These are phyloP conservation scores for Artemia sinica DNA, from an alignment of 2,888 invertebrate species.

Conservation along the genomic window DNA sequence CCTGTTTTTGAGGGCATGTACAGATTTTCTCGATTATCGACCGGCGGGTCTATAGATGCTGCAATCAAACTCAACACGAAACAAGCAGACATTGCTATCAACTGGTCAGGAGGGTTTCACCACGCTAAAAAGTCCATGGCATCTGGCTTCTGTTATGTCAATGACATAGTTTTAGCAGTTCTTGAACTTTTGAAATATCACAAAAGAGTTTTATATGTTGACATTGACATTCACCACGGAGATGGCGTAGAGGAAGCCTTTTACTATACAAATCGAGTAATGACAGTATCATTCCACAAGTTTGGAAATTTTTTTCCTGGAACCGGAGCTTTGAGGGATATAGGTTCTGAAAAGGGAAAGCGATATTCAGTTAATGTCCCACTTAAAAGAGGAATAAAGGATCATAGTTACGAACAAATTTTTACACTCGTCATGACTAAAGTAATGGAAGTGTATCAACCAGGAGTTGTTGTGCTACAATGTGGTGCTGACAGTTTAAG, in stretches of 20 bases:
- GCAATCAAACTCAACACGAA: conserved; percentile 97
- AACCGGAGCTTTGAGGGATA: conserved; percentile 55
- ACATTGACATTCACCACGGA: conserved; percentile 98
- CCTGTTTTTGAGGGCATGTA: conserved; percentile 98
- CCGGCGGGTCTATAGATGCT: conserved; percentile 96
- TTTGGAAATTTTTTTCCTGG: conserved; percentile 99
- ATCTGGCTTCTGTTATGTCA: conserved; percentile 97
- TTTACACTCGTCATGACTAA: conserved; percentile 90
- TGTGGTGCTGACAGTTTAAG: conserved; percentile 97
- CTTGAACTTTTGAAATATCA: conserved; percentile 91
- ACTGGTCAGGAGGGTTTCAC: conserved; percentile 98
- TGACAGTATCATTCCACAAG: conserved; percentile 99
- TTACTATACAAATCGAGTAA: conserved; percentile 96
- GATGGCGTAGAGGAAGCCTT: conserved; percentile 99
- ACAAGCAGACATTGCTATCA: conserved; percentile 94
- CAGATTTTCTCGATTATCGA: conserved; percentile 95
- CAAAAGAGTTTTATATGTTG: conserved; percentile 89
- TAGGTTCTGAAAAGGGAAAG: conserved; percentile 61
- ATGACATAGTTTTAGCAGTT: conserved; percentile 95
- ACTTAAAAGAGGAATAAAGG: conserved; percentile 93
- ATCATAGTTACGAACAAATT: conserved; percentile 87
- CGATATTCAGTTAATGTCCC: conserved; percentile 99
- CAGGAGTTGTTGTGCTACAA: conserved; percentile 90
- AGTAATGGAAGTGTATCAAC: conserved; percentile 98
- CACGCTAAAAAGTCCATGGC: conserved; percentile 99